Evolutionary conservation across 2,888 invertebrate species (phyloP).

Genomic region (Ectropis crepuscularia): DNA sequence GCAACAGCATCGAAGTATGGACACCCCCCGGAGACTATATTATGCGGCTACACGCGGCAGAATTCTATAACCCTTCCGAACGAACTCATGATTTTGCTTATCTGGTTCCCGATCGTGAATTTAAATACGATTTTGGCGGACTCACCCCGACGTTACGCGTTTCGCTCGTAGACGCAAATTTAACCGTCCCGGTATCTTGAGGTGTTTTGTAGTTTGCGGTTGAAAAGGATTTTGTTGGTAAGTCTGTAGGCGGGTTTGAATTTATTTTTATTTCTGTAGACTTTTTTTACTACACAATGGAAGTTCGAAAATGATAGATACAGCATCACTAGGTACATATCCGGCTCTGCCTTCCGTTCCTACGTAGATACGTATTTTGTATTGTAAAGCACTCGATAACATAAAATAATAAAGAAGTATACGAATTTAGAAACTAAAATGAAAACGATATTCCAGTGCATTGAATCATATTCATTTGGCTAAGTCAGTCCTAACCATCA

Average conservation of each 20-base stretch:
- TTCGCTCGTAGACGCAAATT: slow-evolving; percentile 69
- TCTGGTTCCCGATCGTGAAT: slow-evolving; percentile 77
- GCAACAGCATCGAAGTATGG: slow-evolving; percentile 36
- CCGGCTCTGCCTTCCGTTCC: too few relatives aligned
- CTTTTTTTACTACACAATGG: not conserved
- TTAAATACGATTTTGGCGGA: slow-evolving; percentile 78
- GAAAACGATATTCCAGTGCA: too few relatives aligned
- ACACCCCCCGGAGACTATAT: slow-evolving; percentile 69
- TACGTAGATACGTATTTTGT: too few relatives aligned
- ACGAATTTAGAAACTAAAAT: too few relatives aligned
- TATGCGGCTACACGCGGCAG: slow-evolving; percentile 80
- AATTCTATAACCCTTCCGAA: slow-evolving; percentile 79
- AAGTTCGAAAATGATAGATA: too few relatives aligned
- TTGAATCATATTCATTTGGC: too few relatives aligned
- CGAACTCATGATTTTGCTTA: slow-evolving; percentile 82
- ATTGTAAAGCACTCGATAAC: too few relatives aligned
- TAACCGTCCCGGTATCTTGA: slow-evolving; percentile 61
- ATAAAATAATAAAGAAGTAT: too few relatives aligned
- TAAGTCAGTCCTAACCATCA: too few relatives aligned
- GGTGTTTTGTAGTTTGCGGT: slow-evolving; percentile 61
- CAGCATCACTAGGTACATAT: too few relatives aligned
- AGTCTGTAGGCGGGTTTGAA: slow-evolving; percentile 3
- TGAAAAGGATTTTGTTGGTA: slow-evolving; percentile 45
- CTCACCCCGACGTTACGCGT: slow-evolving; percentile 64
- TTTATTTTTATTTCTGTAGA: not conserved